Percentiles rank a stretch among this genome's conserved stretches.
Conservation (phyloP, 64 coral and sea anemone genomes). For the Orbicella faveolata region DNA sequence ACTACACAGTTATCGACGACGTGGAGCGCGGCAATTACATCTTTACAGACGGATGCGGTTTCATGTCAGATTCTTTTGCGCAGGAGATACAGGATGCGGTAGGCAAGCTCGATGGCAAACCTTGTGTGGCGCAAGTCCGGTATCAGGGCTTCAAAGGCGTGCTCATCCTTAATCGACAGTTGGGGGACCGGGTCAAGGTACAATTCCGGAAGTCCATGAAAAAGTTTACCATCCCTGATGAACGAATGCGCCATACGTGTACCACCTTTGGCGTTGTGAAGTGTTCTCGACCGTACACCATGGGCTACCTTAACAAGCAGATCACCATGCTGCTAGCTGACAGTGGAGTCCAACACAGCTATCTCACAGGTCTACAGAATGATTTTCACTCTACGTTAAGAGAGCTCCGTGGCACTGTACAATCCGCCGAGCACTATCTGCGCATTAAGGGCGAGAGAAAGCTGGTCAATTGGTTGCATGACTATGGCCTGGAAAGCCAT, state of each 20-base stretch:
- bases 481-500: slow-evolving; percentile 11
- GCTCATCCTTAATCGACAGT: slow-evolving; percentile 31
- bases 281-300: slow-evolving; percentile 80
- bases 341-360: slow-evolving; percentile 45
- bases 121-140: slow-evolving; percentile 80
- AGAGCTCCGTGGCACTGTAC: not conserved
- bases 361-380: slow-evolving; percentile 57
- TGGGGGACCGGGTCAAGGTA: slow-evolving; percentile 32
- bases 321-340: slow-evolving; percentile 81
- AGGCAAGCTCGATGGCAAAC: slow-evolving; percentile 35
- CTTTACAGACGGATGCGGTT: slow-evolving; percentile 87
- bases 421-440: slow-evolving; percentile 33
- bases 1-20: slow-evolving; percentile 57
- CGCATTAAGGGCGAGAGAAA: slow-evolving; percentile 32
- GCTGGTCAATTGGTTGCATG: not conserved
- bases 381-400: slow-evolving; percentile 61
- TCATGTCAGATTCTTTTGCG: slow-evolving; percentile 77
- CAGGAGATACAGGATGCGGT: slow-evolving; percentile 45
- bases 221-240: slow-evolving; percentile 82
- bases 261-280: slow-evolving; percentile 82
- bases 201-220: slow-evolving; percentile 86
- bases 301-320: slow-evolving; percentile 84
- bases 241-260: slow-evolving; percentile 67
- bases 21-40: slow-evolving; percentile 53
- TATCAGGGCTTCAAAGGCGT: slow-evolving; percentile 92